Base-by-base conservation (phyloP, 2,797 vertebrate species). In the Hippoglossus hippoglossus region DNA sequence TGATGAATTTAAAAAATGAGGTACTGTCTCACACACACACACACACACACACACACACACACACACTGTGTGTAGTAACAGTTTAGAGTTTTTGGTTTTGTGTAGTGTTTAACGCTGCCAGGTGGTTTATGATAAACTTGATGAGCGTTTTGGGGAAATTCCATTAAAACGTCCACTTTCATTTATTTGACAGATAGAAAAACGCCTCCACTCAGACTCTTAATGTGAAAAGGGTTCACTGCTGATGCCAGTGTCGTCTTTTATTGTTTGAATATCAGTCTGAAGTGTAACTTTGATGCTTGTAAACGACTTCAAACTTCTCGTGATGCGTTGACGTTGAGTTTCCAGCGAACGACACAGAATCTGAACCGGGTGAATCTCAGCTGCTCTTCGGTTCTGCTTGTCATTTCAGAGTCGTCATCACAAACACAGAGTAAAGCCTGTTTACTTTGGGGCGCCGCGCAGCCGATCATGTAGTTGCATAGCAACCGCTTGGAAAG, bases 401-500 rank as follows among this genome's bases (percentile, higher is more conserved):
- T 5, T 71, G 50, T 56, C 71, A 24, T 77, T 64, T 63, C 79
- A 74, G 63, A 80, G 44, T 68, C 66, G 36, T 85, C 79, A 61
- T 50, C 47, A 55, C 73, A 72, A 73, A 84, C 67, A 82, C 59
- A 71, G 64, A 75, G 70, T 70, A 73, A 73, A 78, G 71, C 71
- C 51, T 86, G 77, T 86, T 89, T 87, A 85, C 84, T 87, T 69
- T 55, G 73, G 67, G 70, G 81, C 79, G 72, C 74, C 71, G 56
- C 67, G 66, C 56, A 34, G 49, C 69, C n/a, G 15, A 79, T 80
- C 39, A 36, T 79, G 76, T 73, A 11, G 90, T 91, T 91, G 90
- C 89, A 79, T 90, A 89, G 90, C 90, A 91, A 90, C 89, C 51
- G 16, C 47, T 79, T 52, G 62, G 71, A 85, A 83, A 49, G 26